Conservation (phyloP, 2,888 invertebrate species). For the Sicus ferrugineus region DNA sequence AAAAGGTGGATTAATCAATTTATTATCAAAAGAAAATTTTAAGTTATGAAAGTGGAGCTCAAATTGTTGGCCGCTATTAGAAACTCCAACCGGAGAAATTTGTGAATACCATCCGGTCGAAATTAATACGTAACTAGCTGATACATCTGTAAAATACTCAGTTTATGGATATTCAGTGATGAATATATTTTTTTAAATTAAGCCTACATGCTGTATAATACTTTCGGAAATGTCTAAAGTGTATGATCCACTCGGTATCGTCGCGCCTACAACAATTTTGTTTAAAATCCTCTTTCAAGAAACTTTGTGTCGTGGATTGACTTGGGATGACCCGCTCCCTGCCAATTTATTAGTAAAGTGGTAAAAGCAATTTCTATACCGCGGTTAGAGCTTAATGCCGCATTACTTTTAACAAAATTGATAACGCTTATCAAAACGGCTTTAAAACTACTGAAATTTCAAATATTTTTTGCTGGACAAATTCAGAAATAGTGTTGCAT, state of each 20-base stretch:
- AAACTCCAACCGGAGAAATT: no score
- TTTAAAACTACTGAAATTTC: slow-evolving; percentile 22
- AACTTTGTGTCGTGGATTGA: slow-evolving; percentile 30
- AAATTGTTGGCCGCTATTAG: no score
- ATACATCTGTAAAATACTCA: no score
- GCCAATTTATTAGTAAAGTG: background rate
- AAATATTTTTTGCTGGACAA: slow-evolving; percentile 40
- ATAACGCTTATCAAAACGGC: slow-evolving; percentile 28
- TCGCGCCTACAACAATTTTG: slow-evolving; percentile 25
- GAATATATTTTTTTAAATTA: no score
- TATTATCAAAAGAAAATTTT: no score
- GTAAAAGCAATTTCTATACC: slow-evolving; percentile 32
- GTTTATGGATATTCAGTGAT: no score
- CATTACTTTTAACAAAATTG: slow-evolving; percentile 32
- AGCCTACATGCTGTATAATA: background rate
- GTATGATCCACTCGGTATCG: slow-evolving; percentile 27
- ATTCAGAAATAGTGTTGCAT: slow-evolving; percentile 49
- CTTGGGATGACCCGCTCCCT: slow-evolving; percentile 28
- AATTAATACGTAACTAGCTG: no score
- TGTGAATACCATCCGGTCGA: no score
- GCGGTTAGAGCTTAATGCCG: slow-evolving; percentile 37
- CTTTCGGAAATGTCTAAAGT: slow-evolving; percentile 26
- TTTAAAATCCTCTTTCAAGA: slow-evolving; percentile 28
- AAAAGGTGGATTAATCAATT: no score
- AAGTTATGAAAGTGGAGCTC: no score